A percentile compares a stretch with the other conserved stretches of the same genome.
Evolutionary conservation across 92 coral and sea anemone species (phyloP).

Genomic region (Muricea muricata): DNA sequence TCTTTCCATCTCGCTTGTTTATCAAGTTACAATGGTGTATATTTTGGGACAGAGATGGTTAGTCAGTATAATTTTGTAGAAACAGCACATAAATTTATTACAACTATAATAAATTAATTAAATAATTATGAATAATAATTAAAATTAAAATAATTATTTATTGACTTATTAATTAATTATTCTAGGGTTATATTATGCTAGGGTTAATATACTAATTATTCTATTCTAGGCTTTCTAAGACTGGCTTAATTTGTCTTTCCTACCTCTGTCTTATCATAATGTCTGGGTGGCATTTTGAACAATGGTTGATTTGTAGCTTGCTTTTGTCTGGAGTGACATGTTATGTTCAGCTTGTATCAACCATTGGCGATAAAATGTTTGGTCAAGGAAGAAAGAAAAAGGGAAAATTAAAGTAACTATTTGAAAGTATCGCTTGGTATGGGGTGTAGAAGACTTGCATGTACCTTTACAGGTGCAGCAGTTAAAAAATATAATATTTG

Average conservation of each 20-base stretch:
- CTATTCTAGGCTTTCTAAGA: not conserved
- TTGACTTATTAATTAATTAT: too few relatives aligned
- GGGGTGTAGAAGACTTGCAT: not conserved
- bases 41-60: not conserved
- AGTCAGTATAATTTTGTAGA: not conserved
- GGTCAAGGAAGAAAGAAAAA: constrained; percentile 1
- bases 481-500: not conserved
- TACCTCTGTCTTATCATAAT: not conserved
- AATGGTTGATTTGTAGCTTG: not conserved
- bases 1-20: not conserved
- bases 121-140: not conserved
- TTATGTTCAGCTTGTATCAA: not conserved
- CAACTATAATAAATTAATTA: too few relatives aligned
- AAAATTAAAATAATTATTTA: too few relatives aligned
- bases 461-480: not conserved
- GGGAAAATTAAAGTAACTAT: not conserved
- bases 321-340: constrained; percentile 9
- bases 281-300: not conserved
- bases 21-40: not conserved
- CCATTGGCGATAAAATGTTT: constrained; percentile 1
- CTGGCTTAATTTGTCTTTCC: not conserved
- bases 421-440: not conserved
- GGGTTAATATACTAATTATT: not conserved
- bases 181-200: too few relatives aligned
- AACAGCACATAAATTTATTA: too few relatives aligned